Conservation (phyloP, 2,797 vertebrate genomes). For the Anguilla pacifica region DNA sequence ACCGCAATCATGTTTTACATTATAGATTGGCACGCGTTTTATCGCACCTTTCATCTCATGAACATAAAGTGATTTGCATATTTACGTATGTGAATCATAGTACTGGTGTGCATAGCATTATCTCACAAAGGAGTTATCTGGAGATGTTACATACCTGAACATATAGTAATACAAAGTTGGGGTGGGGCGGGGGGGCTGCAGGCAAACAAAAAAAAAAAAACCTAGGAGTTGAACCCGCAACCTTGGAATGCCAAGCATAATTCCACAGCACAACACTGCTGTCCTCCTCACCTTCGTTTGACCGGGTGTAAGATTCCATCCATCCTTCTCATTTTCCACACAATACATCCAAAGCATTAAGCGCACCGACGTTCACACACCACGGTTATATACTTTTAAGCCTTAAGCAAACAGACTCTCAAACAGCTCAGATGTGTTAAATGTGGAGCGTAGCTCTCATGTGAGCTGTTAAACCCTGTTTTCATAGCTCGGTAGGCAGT, state of each 20-base stretch:
- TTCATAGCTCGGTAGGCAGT: background rate
- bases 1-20: background rate
- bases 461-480: background rate
- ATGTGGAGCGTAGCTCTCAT: background rate
- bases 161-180: background rate
- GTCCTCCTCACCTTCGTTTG: background rate
- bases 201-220: background rate
- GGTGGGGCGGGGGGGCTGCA: background rate
- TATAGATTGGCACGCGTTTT: background rate
- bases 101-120: background rate
- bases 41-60: background rate
- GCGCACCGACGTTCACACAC: background rate
- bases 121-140: background rate
- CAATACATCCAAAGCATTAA: background rate
- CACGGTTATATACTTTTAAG: background rate
- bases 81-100: background rate
- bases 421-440: background rate
- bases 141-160: background rate
- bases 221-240: background rate
- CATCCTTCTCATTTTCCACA: background rate
- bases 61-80: background rate
- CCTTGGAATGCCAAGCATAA: background rate
- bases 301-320: background rate
- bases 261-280: background rate
- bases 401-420: background rate